Conservation (phyloP, 2,113 vertebrate genomes). For the Sakesphorus luctuosus region DNA sequence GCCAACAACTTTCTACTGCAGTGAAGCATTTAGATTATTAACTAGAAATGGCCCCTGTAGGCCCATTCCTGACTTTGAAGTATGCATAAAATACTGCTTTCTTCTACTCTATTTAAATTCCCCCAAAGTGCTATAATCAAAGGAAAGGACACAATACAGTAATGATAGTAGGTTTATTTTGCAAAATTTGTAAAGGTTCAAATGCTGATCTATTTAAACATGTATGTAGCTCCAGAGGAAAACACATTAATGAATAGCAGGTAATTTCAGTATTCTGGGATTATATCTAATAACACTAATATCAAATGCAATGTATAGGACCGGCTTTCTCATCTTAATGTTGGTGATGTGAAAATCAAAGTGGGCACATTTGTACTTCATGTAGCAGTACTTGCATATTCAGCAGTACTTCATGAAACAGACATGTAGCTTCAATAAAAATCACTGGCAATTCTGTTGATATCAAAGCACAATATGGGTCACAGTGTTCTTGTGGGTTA, state of each 20-base stretch:
- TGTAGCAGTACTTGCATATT: background rate
- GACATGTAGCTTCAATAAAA: background rate
- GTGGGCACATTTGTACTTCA: fast-evolving
- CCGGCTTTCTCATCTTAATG: background rate
- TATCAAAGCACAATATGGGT: background rate
- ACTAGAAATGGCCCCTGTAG: background rate
- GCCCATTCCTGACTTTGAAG: background rate
- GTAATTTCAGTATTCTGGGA: background rate
- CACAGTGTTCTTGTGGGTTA: background rate
- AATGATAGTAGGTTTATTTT: background rate
- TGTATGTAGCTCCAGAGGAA: background rate
- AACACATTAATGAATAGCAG: background rate
- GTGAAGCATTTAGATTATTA: background rate
- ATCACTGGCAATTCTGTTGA: background rate
- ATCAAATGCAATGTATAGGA: background rate
- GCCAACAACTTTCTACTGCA: background rate
- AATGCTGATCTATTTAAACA: background rate
- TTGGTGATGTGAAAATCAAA: background rate
- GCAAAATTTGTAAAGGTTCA: background rate
- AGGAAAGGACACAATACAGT: background rate
- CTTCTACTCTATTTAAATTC: background rate
- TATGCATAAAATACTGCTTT: background rate
- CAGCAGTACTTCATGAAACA: background rate
- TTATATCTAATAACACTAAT: background rate
- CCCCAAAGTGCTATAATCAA: background rate